A percentile compares a stretch with the other conserved stretches of the same genome.
These are phyloP conservation scores for Vimba vimba DNA, from an alignment of 2,113 vertebrate species.

Conservation along the genomic window DNA sequence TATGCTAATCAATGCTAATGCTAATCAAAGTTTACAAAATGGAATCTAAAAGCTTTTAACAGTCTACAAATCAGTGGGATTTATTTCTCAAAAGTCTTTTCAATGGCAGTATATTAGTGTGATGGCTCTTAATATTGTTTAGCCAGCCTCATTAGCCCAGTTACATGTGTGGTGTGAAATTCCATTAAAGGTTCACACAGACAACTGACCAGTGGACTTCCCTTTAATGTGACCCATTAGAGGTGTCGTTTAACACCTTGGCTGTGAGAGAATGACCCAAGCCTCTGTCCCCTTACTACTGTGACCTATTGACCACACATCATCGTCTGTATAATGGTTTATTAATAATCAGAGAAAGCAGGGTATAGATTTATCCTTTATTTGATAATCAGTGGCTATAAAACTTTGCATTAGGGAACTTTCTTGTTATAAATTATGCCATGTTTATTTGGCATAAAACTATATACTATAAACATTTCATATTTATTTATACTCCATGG, in stretches of 20 bases:
- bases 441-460: neutral
- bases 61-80: neutral
- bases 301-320: conserved; percentile 13
- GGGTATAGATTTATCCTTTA: neutral
- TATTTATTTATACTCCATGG: too few relatives aligned
- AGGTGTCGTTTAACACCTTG: conserved; percentile 33
- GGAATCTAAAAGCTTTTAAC: neutral
- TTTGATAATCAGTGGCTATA: neutral
- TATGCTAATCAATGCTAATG: neutral
- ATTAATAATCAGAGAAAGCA: neutral
- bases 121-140: conserved; percentile 9
- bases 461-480: too few relatives aligned
- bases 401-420: neutral
- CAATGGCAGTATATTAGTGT: neutral
- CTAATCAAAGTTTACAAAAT: neutral
- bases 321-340: neutral
- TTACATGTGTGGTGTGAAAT: conserved; percentile 54
- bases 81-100: neutral
- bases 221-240: conserved; percentile 35
- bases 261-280: conserved; percentile 40
- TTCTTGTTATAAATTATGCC: neutral
- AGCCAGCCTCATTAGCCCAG: conserved; percentile 46
- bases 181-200: conserved; percentile 46
- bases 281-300: conserved; percentile 2
- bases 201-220: neutral